These are phyloP conservation scores for Piliocolobus tephrosceles DNA, from an alignment of 2,113 vertebrate genomes.

Conservation along the genomic window DNA sequence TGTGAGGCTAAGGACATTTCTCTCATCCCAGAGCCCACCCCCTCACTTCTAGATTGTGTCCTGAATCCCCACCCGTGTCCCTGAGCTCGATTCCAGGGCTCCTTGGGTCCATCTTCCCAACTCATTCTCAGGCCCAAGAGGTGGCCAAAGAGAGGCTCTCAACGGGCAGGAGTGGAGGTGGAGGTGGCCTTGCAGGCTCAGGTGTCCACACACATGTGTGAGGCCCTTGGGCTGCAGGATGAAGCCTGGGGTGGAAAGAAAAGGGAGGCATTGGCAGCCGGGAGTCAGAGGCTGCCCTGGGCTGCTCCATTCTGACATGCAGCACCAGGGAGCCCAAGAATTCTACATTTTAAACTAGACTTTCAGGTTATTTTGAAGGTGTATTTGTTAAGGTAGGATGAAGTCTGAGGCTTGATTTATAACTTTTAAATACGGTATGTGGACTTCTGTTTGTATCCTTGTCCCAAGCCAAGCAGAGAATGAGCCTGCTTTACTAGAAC, in stretches of 20 bases:
- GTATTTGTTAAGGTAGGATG: background rate
- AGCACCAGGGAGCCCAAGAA: background rate
- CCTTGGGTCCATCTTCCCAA: background rate
- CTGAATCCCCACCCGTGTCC: background rate
- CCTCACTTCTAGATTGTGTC: background rate
- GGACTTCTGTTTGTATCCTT: background rate
- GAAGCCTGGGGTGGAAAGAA: background rate
- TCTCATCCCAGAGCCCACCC: background rate
- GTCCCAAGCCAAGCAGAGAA: background rate
- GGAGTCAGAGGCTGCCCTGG: background rate
- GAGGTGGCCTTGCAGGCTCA: background rate
- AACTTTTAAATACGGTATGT: background rate
- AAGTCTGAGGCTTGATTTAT: background rate
- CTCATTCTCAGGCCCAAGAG: background rate
- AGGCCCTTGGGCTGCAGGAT: background rate
- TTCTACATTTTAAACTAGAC: background rate
- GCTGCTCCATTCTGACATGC: background rate
- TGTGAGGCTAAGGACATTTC: background rate
- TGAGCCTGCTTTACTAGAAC: background rate
- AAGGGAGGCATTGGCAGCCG: background rate
- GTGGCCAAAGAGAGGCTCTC: background rate
- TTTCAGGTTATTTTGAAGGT: constrained; percentile 3
- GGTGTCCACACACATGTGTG: background rate
- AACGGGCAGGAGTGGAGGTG: too few relatives aligned
- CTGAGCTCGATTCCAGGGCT: background rate